A percentile compares a stretch with the other conserved stretches of the same genome.
phyloP scores from a whole-genome alignment of 2,113 vertebrate species.

The Tragelaphus strepsiceros region DNA sequence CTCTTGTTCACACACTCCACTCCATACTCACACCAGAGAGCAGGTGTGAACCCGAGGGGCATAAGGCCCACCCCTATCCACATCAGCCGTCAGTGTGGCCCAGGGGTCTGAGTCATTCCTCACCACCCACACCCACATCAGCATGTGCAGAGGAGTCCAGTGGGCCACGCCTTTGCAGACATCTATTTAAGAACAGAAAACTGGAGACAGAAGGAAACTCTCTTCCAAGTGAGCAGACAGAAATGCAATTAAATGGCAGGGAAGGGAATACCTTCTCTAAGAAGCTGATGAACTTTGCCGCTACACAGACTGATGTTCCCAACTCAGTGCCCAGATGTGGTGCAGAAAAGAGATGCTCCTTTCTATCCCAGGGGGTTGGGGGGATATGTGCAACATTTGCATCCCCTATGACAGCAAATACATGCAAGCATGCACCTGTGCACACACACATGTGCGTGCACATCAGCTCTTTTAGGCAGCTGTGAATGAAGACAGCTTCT shows the following conservation, averaged over 20 bases:
- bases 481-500: not conserved
- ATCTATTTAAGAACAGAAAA: not conserved
- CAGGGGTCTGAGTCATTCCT: not conserved
- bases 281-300: not conserved
- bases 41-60: not conserved
- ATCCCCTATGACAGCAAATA: not conserved
- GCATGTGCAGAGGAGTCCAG: not conserved
- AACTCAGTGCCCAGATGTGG: not conserved
- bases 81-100: not conserved
- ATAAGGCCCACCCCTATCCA: not conserved
- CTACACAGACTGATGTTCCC: not conserved
- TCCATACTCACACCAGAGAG: not conserved
- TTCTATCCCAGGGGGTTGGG: not conserved
- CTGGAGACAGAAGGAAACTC: not conserved
- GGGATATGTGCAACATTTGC: not conserved
- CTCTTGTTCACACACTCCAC: not conserved
- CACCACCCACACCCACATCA: not conserved
- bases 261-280: not conserved
- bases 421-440: accelerated
- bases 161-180: not conserved
- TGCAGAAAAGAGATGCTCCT: not conserved
- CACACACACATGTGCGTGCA: accelerated
- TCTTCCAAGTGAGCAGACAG: not conserved
- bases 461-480: not conserved
- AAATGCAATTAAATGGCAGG: not conserved